Evolutionary conservation across 2,797 vertebrate species (phyloP).

Genomic region (Antrozous pallidus): DNA sequence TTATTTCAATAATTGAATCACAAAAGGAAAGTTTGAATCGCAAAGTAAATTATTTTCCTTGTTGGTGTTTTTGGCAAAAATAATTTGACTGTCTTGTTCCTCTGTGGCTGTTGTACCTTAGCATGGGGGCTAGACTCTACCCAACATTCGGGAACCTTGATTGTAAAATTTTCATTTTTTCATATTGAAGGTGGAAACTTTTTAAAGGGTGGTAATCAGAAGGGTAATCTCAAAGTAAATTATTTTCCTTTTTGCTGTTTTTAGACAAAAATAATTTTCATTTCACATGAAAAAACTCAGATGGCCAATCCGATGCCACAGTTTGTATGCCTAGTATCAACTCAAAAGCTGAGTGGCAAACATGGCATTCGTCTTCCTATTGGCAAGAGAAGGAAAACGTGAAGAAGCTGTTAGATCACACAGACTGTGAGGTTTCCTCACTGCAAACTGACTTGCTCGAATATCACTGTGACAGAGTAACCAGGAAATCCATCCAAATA

Average conservation of each 20-base stretch:
- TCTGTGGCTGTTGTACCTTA: no score
- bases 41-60: background rate
- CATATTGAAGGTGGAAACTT: no score
- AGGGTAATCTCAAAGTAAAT: no score
- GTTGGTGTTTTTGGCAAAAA: background rate
- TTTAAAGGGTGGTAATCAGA: no score
- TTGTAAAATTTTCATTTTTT: no score
- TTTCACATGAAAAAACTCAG: background rate
- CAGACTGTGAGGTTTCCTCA: background rate
- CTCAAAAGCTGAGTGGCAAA: background rate
- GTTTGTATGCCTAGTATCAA: background rate
- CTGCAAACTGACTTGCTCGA: background rate
- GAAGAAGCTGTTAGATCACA: background rate
- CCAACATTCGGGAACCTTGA: no score
- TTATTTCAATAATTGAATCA: background rate
- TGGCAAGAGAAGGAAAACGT: background rate
- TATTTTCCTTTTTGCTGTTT: no score
- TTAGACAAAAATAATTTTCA: no score
- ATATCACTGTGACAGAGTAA: background rate
- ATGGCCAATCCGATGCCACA: background rate
- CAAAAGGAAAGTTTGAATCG: background rate
- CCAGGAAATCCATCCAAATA: conserved; percentile 1
- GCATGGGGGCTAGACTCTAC: no score
- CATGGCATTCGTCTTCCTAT: background rate
- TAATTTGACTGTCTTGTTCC: background rate